phyloP scores from a whole-genome alignment of 2,797 vertebrate genomes.

The Alosa sapidissima region DNA sequence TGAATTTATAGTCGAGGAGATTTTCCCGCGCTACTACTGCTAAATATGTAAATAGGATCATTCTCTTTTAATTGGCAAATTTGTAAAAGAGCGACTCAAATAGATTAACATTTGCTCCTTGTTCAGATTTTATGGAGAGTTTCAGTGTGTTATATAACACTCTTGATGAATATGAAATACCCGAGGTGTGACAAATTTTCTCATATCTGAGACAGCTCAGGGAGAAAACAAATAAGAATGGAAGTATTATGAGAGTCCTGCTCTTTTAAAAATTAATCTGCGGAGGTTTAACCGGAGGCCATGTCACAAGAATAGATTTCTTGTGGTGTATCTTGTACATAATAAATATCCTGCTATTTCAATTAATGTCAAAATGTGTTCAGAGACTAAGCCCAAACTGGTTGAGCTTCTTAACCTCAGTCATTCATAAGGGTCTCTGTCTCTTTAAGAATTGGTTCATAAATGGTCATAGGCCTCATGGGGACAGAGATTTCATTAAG shows the following conservation, averaged over 20 bases:
- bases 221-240: neutral
- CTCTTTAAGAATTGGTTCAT: neutral
- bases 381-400: neutral
- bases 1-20: constrained; percentile 16
- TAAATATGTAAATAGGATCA: constrained; percentile 47
- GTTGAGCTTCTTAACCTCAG: neutral
- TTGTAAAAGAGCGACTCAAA: constrained; percentile 31
- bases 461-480: neutral
- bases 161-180: constrained; percentile 35
- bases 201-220: neutral
- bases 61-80: constrained; percentile 46
- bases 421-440: neutral
- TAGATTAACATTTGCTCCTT: constrained; percentile 48
- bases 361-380: constrained; percentile 21
- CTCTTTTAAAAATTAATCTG: constrained; percentile 6
- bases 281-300: neutral
- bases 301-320: neutral
- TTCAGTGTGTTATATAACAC: constrained; percentile 18
- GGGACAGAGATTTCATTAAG: neutral
- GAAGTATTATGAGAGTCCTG: neutral
- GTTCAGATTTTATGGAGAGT: constrained; percentile 33
- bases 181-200: constrained; percentile 29
- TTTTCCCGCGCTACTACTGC: constrained; percentile 27
- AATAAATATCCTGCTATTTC: constrained; percentile 11
- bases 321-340: neutral